Evolutionary conservation across 2,113 vertebrate species (phyloP).

Genomic region (Donacobius atricapilla): DNA sequence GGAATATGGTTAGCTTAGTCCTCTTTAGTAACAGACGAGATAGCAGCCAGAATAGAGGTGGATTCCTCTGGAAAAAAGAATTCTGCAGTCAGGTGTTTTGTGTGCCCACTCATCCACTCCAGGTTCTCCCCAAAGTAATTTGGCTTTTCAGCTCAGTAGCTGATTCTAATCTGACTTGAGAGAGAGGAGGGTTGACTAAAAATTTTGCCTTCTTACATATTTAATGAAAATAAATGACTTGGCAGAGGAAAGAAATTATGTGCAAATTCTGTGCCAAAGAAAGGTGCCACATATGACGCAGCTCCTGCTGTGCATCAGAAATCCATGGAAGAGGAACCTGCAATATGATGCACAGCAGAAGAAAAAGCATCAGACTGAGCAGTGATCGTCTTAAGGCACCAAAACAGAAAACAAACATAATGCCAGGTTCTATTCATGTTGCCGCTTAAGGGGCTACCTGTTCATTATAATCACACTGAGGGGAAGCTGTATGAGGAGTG

Average conservation of each 20-base stretch:
- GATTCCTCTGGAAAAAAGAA: background rate
- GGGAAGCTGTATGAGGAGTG: rapidly evolving
- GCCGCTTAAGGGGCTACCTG: background rate
- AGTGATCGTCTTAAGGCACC: background rate
- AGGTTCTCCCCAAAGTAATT: background rate
- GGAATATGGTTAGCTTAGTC: background rate
- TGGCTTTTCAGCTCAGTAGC: background rate
- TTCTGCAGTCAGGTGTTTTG: background rate
- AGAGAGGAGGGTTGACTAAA: background rate
- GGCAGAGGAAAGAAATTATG: background rate
- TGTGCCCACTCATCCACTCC: background rate
- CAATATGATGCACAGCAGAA: background rate
- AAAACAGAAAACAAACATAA: background rate
- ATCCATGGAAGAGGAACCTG: background rate
- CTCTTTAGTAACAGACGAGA: background rate
- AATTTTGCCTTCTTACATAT: background rate
- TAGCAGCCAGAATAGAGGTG: rapidly evolving
- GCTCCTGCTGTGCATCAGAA: background rate
- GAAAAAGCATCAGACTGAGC: background rate
- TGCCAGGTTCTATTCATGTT: background rate
- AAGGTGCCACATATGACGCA: background rate
- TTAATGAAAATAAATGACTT: background rate
- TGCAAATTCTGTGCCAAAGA: background rate
- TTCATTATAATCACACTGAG: background rate
- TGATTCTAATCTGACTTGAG: background rate